These are phyloP conservation scores for Eulemur coronatus DNA, from an alignment of 2,797 vertebrate genomes.

Conservation along the genomic window DNA sequence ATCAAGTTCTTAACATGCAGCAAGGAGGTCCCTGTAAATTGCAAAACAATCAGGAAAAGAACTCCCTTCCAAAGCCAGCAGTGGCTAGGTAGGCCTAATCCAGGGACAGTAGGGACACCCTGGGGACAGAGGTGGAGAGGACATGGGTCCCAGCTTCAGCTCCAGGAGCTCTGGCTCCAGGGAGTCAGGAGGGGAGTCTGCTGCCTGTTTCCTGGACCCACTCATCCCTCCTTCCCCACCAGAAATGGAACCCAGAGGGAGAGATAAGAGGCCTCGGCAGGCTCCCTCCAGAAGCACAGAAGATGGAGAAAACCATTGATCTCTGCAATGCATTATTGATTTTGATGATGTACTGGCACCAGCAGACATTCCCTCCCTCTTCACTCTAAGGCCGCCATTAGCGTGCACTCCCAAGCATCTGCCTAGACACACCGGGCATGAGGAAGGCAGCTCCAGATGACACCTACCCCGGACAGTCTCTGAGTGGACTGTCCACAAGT, in stretches of 20 bases:
- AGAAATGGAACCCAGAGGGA: background rate
- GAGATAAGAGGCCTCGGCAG: background rate
- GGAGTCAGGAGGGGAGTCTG: background rate
- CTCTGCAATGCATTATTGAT: slow-evolving; percentile 63
- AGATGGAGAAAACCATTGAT: slow-evolving; percentile 27
- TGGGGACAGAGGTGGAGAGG: background rate
- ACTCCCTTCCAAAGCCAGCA: background rate
- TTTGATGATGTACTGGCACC: background rate
- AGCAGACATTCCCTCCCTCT: background rate
- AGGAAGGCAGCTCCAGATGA: background rate
- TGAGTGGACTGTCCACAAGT: background rate
- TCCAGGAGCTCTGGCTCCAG: background rate
- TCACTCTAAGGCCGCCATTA: slow-evolving; percentile 11
- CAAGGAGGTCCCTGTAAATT: background rate
- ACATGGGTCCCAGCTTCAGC: background rate
- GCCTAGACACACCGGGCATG: background rate
- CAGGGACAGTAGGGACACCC: background rate
- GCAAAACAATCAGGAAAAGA: background rate
- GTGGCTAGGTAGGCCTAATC: background rate
- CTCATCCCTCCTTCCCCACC: background rate
- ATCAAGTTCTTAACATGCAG: background rate
- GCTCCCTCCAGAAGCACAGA: background rate
- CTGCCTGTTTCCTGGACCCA: background rate
- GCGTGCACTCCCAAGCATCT: background rate
- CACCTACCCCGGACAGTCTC: background rate